Percentiles rank a stretch among this genome's conserved stretches.
Evolutionary conservation across 1,140 invertebrate species (phyloP).

Genomic region (Drosophila bipectinata): DNA sequence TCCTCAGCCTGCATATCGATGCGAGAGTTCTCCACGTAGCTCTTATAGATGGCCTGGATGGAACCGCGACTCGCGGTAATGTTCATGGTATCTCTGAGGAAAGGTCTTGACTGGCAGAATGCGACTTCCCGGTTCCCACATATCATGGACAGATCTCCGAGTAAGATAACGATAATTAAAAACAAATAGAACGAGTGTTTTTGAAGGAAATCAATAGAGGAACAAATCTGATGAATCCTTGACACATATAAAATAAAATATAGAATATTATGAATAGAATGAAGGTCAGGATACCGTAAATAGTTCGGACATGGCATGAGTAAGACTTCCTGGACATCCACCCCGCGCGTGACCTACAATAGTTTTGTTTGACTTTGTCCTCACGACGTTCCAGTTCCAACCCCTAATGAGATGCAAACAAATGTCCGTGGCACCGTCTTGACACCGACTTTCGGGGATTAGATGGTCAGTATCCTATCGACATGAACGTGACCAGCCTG

Average conservation of each 20-base stretch:
- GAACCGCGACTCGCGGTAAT: not conserved
- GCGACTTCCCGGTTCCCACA: not conserved
- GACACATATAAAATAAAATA: too few species aligned
- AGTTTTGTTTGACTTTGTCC: constrained; percentile 36
- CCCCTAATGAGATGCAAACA: constrained; percentile 49
- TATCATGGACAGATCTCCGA: not conserved
- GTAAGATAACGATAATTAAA: constrained; percentile 32
- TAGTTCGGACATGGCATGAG: not conserved
- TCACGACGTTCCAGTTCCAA: not conserved
- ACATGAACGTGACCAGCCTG: constrained; percentile 58
- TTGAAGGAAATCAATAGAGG: not conserved
- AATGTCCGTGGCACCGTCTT: too few species aligned
- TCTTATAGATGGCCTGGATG: constrained; percentile 25
- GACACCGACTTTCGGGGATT: not conserved
- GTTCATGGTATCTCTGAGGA: constrained; percentile 17
- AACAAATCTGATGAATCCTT: not conserved
- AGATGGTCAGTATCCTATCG: constrained; percentile 13
- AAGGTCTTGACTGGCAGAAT: not conserved
- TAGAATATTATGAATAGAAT: not conserved
- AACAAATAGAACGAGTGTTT: not conserved
- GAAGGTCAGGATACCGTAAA: not conserved
- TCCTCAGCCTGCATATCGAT: constrained; percentile 64
- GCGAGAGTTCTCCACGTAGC: constrained; percentile 38
- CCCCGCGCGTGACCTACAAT: constrained; percentile 33
- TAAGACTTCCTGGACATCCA: not conserved